phyloP scores from a whole-genome alignment of 2,113 vertebrate species.

The Rhynchomys soricoides region DNA sequence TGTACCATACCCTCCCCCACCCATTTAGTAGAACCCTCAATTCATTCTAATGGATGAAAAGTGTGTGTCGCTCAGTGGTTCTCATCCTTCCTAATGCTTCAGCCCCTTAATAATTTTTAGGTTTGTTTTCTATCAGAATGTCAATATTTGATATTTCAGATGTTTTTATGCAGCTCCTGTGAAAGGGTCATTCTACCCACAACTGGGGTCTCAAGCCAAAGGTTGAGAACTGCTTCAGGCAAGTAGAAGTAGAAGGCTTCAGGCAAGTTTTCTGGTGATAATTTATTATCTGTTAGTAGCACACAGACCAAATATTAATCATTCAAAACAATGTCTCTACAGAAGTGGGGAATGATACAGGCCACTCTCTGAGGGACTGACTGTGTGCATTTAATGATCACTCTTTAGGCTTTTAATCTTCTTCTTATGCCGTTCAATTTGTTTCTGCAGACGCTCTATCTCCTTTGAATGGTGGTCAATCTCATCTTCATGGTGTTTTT shows the following conservation, averaged over 20 bases:
- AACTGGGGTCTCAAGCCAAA: background rate
- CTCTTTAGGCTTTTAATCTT: slow-evolving; percentile 91
- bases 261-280: slow-evolving; percentile 46
- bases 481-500: slow-evolving; percentile 93
- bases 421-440: slow-evolving; percentile 93
- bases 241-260: slow-evolving; percentile 31
- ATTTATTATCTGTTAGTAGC: slow-evolving; percentile 73
- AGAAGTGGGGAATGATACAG: background rate
- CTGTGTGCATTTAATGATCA: slow-evolving; percentile 81
- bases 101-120: background rate
- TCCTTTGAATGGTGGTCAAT: slow-evolving; percentile 93
- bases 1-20: background rate
- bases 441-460: slow-evolving; percentile 93
- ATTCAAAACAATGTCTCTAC: slow-evolving; percentile 9
- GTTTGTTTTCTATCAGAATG: background rate
- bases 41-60: background rate
- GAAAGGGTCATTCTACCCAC: background rate
- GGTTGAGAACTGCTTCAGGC: background rate
- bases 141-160: background rate
- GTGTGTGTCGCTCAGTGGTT: background rate
- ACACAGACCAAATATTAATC: slow-evolving; percentile 60
- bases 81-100: background rate
- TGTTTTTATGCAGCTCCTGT: background rate
- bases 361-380: background rate
- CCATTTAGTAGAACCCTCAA: background rate